Percentiles rank a stretch among this genome's conserved stretches.
These are phyloP conservation scores for Fulica atra DNA, from an alignment of 2,113 vertebrate genomes.

Conservation along the genomic window DNA sequence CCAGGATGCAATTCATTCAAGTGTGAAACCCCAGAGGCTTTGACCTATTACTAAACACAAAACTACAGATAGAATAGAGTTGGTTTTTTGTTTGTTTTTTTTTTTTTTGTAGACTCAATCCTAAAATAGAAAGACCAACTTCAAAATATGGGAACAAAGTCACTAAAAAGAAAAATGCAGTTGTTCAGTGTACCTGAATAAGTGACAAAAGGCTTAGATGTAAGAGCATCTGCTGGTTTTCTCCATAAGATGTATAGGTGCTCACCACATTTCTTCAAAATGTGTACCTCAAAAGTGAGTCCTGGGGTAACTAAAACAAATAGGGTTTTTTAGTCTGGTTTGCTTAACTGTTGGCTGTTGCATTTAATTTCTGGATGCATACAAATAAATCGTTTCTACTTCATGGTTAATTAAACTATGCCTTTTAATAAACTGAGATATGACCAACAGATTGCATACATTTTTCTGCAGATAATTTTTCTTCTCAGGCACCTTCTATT, in stretches of 20 bases:
- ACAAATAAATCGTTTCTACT: not conserved
- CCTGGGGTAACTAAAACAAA: not conserved
- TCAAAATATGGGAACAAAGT: not conserved
- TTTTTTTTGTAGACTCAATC: not conserved
- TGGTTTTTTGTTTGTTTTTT: too few relatives aligned
- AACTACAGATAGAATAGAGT: slow-evolving; percentile 6
- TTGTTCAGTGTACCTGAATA: not conserved
- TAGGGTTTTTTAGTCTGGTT: not conserved
- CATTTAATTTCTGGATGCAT: not conserved
- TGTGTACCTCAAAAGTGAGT: not conserved
- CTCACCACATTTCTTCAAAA: not conserved
- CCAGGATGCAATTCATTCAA: slow-evolving; percentile 60
- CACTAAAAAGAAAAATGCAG: not conserved
- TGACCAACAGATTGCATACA: not conserved
- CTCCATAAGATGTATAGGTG: not conserved
- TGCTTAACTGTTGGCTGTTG: not conserved
- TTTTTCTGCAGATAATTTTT: not conserved
- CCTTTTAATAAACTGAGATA: not conserved
- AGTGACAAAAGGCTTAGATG: not conserved
- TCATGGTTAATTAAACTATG: not conserved
- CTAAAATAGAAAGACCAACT: not conserved
- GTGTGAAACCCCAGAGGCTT: slow-evolving; percentile 62
- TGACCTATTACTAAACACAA: slow-evolving; percentile 60
- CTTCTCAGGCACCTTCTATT: not conserved
- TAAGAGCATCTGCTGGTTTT: not conserved